Conservation (phyloP, 1,140 invertebrate genomes). For the Pseudomyrmex cubaensis region DNA sequence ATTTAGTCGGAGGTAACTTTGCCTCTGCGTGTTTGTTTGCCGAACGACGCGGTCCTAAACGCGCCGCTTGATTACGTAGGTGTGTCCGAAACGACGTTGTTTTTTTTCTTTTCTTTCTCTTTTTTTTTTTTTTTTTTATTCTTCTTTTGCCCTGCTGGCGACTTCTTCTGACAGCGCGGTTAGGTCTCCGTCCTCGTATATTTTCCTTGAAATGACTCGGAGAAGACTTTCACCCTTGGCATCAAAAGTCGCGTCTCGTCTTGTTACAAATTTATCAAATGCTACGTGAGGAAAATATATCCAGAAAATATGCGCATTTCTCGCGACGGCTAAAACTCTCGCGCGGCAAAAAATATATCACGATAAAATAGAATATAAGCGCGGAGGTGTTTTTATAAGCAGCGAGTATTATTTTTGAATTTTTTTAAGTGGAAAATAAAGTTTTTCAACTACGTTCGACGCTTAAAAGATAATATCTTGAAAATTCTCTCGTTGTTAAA, state of each 20-base stretch:
- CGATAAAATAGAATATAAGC: background rate
- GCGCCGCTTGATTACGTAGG: slow-evolving; percentile 69
- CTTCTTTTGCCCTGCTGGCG: background rate
- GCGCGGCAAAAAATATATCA: background rate
- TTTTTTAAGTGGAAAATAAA: background rate
- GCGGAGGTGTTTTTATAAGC: background rate
- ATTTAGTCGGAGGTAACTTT: slow-evolving; percentile 83
- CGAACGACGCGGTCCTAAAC: slow-evolving; percentile 59
- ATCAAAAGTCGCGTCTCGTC: background rate
- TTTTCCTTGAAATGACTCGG: background rate
- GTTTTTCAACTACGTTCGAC: too few species aligned
- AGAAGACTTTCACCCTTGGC: background rate
- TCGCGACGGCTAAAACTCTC: background rate
- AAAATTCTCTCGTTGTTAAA: too few species aligned
- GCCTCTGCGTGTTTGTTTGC: slow-evolving; percentile 78
- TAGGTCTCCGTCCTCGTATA: background rate
- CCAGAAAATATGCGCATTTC: slow-evolving; percentile 10
- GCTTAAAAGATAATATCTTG: too few species aligned
- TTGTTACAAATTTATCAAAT: slow-evolving; percentile 8
- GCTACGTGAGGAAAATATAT: background rate
- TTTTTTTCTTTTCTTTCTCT: too few species aligned
- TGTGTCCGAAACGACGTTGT: slow-evolving; percentile 35
- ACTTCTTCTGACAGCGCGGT: background rate
- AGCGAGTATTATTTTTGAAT: background rate
- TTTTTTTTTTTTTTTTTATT: background rate